Conservation (phyloP, 92 coral and sea anemone genomes). For the Parazoanthus atlanticus region DNA sequence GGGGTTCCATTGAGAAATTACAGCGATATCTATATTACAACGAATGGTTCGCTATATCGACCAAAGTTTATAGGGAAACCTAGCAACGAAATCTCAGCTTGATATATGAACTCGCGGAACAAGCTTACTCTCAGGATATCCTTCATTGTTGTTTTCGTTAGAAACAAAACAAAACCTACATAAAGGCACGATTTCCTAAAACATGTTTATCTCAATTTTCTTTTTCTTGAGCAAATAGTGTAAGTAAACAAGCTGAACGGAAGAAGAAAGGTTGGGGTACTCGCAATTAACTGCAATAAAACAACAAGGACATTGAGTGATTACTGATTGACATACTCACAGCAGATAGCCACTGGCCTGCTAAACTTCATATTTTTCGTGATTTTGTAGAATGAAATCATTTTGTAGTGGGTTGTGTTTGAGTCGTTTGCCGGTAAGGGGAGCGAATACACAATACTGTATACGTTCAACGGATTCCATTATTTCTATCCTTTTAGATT, state of each 20-base stretch:
- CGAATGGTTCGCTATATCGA: not conserved
- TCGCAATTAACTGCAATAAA: slow-evolving; percentile 1
- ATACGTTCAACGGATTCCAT: not conserved
- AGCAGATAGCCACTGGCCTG: not conserved
- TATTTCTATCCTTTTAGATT: not conserved
- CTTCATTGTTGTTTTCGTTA: not conserved
- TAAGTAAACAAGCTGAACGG: not conserved
- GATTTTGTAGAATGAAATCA: not conserved
- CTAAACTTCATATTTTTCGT: not conserved
- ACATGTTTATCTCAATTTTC: not conserved
- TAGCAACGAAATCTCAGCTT: slow-evolving; percentile 25
- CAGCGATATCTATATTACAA: not conserved
- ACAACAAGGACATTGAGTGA: not conserved
- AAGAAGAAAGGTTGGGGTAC: slow-evolving; percentile 6
- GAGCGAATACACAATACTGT: not conserved
- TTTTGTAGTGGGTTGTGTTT: not conserved
- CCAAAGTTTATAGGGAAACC: slow-evolving; percentile 5
- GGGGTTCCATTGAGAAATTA: not conserved
- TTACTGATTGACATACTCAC: no score
- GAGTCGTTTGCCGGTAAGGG: not conserved
- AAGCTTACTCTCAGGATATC: not conserved
- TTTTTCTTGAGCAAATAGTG: not conserved
- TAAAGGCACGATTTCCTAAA: not conserved
- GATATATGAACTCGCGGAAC: no score
- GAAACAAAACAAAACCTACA: slow-evolving; percentile 21